Conservation (phyloP, 1,140 invertebrate species). For the Chrysomallon squamiferum region DNA sequence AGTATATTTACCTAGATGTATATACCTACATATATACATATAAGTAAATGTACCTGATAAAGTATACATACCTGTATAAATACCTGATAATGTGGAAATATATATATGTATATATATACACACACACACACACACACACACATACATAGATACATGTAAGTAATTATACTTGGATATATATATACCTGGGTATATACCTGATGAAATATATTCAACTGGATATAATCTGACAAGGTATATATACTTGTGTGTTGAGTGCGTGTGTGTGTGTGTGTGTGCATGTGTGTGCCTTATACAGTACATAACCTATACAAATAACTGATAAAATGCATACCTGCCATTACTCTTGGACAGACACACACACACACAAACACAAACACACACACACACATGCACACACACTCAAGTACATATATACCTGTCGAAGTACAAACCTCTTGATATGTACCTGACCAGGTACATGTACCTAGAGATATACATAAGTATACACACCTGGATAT, state of each 20-base stretch:
- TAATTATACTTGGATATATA: background rate
- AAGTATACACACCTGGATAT: background rate
- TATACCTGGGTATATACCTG: background rate
- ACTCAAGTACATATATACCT: background rate
- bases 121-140: no score
- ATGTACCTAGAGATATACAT: background rate
- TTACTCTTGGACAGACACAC: no score
- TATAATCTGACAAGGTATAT: no score
- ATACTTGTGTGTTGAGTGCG: no score
- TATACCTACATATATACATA: background rate
- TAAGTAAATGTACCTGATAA: background rate
- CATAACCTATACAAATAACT: no score
- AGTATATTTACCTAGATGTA: background rate
- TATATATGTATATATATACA: background rate
- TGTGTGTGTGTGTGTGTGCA: no score
- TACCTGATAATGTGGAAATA: background rate
- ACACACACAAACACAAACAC: no score
- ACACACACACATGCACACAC: background rate
- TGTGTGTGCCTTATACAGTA: no score
- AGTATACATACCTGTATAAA: background rate
- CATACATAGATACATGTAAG: background rate
- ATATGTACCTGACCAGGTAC: background rate
- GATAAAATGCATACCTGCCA: no score
- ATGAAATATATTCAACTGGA: no score
- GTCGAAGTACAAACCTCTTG: no score